Conservation (phyloP, 1,140 invertebrate genomes). For the Drosophila azteca region DNA sequence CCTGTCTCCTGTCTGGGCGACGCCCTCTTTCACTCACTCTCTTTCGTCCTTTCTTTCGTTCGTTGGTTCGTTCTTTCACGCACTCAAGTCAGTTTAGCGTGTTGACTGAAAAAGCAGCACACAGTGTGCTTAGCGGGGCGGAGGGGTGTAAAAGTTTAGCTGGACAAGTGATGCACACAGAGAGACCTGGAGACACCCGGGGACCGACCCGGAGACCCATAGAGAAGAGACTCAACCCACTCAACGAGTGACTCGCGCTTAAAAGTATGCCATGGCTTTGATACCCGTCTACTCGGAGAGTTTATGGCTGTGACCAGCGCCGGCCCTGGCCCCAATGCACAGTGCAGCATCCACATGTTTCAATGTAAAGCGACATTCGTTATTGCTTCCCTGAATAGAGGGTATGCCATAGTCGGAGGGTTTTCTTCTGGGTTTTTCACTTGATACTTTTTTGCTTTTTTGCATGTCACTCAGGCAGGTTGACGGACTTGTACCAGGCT, state of each 20-base stretch:
- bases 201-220: too few species aligned
- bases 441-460: slow-evolving; percentile 16
- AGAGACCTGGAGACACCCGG: too few species aligned
- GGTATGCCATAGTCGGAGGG: background rate
- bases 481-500: too few species aligned
- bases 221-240: too few species aligned
- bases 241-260: slow-evolving; percentile 30
- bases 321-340: too few species aligned
- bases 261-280: slow-evolving; percentile 35
- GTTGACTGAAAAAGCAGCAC: slow-evolving; percentile 45
- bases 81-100: slow-evolving; percentile 13
- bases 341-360: too few species aligned
- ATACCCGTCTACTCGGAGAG: background rate
- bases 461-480: slow-evolving; percentile 39
- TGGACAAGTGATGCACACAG: slow-evolving; percentile 42
- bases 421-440: slow-evolving; percentile 23
- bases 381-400: too few species aligned
- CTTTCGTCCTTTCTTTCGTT: too few species aligned
- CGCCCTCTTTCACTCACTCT: background rate
- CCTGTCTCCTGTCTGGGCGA: slow-evolving; percentile 24
- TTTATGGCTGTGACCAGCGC: too few species aligned
- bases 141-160: slow-evolving; percentile 40
- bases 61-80: background rate
- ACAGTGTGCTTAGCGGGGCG: slow-evolving; percentile 19
- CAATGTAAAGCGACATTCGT: too few species aligned